These are phyloP conservation scores for Fragum fragum DNA, from an alignment of 2,888 invertebrate genomes.

Conservation along the genomic window DNA sequence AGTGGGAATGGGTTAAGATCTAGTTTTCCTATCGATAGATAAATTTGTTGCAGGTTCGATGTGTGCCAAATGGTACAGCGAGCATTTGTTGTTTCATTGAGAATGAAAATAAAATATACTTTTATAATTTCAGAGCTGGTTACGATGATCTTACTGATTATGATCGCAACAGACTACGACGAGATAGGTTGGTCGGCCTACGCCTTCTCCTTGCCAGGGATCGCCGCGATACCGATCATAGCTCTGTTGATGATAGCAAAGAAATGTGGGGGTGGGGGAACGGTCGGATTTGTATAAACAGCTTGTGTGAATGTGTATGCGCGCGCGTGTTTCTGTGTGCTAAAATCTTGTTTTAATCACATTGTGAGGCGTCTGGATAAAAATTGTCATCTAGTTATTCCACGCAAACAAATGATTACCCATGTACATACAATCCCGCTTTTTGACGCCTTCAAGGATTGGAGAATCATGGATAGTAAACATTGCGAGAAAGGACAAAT, in stretches of 20 bases:
- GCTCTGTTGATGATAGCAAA: background rate
- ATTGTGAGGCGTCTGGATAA: no score
- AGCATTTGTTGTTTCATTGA: background rate
- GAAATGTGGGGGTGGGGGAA: background rate
- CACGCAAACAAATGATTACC: no score
- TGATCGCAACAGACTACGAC: slow-evolving; percentile 35
- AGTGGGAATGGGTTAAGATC: background rate
- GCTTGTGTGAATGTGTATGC: no score
- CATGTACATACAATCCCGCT: no score
- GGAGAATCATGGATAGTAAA: no score
- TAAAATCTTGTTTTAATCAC: no score
- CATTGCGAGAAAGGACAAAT: no score
- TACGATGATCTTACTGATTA: slow-evolving; percentile 34
- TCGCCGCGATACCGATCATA: slow-evolving; percentile 10
- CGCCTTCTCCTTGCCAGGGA: slow-evolving; percentile 46
- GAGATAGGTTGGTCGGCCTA: slow-evolving; percentile 47
- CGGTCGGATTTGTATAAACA: background rate
- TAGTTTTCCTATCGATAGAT: background rate
- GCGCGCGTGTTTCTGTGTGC: no score
- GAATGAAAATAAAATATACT: no score
- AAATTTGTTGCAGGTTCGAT: background rate
- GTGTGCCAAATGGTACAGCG: background rate
- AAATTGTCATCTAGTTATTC: no score
- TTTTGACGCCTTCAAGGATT: no score
- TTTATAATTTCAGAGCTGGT: slow-evolving; percentile 41